Conservation (phyloP, 2,113 vertebrate genomes). For the Podarcis raffonei region DNA sequence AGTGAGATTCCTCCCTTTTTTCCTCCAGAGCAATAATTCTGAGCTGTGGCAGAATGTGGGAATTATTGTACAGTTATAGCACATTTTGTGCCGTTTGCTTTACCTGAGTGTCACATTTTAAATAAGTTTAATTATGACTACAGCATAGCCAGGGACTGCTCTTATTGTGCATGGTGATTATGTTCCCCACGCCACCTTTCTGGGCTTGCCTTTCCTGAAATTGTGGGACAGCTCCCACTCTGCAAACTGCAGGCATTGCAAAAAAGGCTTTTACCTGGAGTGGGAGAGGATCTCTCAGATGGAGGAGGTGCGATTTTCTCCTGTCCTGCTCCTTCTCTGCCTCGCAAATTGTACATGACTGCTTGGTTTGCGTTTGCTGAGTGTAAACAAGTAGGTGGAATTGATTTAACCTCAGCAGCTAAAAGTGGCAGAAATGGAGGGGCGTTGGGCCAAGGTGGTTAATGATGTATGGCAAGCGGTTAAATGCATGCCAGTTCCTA, state of each 20-base stretch:
- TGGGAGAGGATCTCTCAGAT: not conserved
- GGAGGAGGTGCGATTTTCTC: not conserved
- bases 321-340: not conserved
- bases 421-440: not conserved
- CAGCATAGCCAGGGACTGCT: not conserved
- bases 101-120: not conserved
- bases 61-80: not conserved
- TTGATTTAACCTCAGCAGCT: not conserved
- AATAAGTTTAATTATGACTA: not conserved
- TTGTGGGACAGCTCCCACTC: slow-evolving; percentile 66
- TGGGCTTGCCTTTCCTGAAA: slow-evolving; percentile 68
- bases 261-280: not conserved
- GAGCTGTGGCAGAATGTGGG: not conserved
- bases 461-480: not conserved
- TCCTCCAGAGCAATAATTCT: not conserved
- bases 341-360: not conserved
- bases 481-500: not conserved
- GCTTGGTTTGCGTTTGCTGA: not conserved
- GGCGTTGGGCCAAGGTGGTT: not conserved
- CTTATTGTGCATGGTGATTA: not conserved
- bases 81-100: not conserved
- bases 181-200: not conserved
- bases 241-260: not conserved
- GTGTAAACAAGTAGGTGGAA: not conserved
- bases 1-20: not conserved